Evolutionary conservation across 2,113 vertebrate species (phyloP).

Genomic region (Cygnus buccinator): DNA sequence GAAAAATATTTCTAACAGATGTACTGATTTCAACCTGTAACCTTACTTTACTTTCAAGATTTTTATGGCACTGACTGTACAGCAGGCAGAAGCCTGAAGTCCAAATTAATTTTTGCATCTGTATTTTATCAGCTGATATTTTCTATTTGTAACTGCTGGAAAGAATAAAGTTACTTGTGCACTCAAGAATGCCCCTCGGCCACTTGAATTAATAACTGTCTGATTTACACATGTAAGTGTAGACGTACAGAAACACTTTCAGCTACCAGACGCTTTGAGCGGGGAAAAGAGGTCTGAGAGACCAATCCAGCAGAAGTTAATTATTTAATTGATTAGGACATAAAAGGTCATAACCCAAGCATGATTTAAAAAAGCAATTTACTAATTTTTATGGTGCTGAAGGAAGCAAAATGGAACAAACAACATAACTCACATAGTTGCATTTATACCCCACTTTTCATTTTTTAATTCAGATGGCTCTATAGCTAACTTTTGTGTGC

Average conservation of each 20-base stretch:
- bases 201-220: not conserved
- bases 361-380: not conserved
- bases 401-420: not conserved
- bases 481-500: not conserved
- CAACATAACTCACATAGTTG: not conserved
- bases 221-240: not conserved
- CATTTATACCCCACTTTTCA: not conserved
- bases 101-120: not conserved
- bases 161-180: not conserved
- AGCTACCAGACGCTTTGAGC: not conserved
- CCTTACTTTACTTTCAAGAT: not conserved
- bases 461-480: not conserved
- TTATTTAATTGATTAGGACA: slow-evolving; percentile 15
- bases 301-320: not conserved
- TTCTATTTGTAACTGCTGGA: not conserved
- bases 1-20: not conserved
- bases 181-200: not conserved
- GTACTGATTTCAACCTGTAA: not conserved
- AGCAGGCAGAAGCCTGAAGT: not conserved
- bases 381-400: not conserved
- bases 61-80: not conserved
- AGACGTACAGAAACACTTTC: not conserved
- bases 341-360: not conserved
- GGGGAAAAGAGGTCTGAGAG: not conserved
- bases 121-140: not conserved